Evolutionary conservation across 2,113 vertebrate species (phyloP), one percentile per base, ranked within the genome.

Genomic region (Prunella himalayana): DNA sequence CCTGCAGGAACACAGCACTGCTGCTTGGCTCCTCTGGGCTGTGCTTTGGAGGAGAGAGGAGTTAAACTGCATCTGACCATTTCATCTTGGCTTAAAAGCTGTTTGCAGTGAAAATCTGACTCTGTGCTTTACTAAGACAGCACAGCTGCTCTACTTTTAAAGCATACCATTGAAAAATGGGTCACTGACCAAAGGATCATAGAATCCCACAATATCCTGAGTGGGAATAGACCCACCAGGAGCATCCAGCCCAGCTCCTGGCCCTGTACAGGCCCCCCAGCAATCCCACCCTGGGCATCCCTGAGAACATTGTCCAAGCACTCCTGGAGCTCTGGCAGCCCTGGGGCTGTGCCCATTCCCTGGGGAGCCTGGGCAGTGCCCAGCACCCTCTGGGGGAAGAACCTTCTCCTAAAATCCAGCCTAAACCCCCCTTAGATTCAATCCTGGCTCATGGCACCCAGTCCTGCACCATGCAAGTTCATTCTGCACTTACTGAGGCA

Each of bases 291-390:
- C 54, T 68, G 71, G 0, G 7, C 69, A 54, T 20, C 23, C 28
- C 71, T 85, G 60, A 1, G 0, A 49, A 15, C 0, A 0, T 0
- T 68, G 22, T 7, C 64, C 54, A 53, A 39, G 6, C 4, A 0
- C 47, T n/a, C 47, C 73, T 70, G 64, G 73, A 78, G 73, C 54
- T 86, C 54, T 78, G 83, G 72, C 83, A 77, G 72, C 53, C 53
- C 28, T 1, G 0, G 53, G 83, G 37, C 53, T 0, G 7, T 18
- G 61, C 16, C 71, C 61, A 59, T 66, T 85, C 24, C 53, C 53
- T 75, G 61, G 16, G 51, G 20, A 75, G 77, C 60, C 44, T 89
- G 69, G 47, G n/a, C 33, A 75, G 39, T 60, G 61, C 39, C 56
- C n/a, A 22, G n/a, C 20, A 61, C 70, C 37, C 54, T 76, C 30